Conservation (phyloP, 2,797 vertebrate species). For the Pyrrhura leucotis region DNA sequence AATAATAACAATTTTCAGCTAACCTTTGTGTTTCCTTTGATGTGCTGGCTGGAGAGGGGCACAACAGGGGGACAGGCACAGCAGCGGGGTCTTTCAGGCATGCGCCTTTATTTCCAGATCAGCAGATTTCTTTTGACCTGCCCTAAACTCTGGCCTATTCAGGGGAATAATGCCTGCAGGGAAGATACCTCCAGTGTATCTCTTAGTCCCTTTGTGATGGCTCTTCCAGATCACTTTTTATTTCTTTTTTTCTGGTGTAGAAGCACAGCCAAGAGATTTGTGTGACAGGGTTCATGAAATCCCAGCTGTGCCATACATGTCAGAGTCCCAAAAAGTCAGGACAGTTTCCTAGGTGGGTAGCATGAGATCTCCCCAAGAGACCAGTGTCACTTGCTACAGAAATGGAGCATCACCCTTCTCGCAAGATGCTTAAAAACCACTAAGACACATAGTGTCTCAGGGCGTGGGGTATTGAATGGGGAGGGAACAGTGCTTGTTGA, state of each 20-base stretch:
- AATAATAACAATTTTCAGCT: constrained; percentile 34
- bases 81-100: constrained; percentile 73
- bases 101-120: constrained; percentile 83
- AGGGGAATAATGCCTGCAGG: constrained; percentile 42
- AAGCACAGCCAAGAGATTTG: constrained; percentile 71
- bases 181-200: constrained; percentile 29
- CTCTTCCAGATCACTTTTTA: background rate
- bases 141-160: constrained; percentile 78
- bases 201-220: constrained; percentile 60
- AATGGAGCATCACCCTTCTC: background rate
- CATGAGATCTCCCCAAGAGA: background rate
- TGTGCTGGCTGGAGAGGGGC: background rate
- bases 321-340: background rate
- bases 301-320: background rate
- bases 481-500: background rate
- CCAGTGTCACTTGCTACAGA: background rate
- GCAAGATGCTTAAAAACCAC: background rate
- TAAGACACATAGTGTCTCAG: background rate
- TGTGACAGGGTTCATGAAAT: background rate
- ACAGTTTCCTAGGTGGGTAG: background rate
- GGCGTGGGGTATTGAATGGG: background rate
- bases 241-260: constrained; percentile 27
- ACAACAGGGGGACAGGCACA: constrained; percentile 62
- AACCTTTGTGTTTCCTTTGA: constrained; percentile 53
- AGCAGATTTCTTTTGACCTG: constrained; percentile 81